Evolutionary conservation across 2,797 vertebrate species (phyloP), one percentile per base, ranked within the genome.

Genomic region (Antennarius maculatus): DNA sequence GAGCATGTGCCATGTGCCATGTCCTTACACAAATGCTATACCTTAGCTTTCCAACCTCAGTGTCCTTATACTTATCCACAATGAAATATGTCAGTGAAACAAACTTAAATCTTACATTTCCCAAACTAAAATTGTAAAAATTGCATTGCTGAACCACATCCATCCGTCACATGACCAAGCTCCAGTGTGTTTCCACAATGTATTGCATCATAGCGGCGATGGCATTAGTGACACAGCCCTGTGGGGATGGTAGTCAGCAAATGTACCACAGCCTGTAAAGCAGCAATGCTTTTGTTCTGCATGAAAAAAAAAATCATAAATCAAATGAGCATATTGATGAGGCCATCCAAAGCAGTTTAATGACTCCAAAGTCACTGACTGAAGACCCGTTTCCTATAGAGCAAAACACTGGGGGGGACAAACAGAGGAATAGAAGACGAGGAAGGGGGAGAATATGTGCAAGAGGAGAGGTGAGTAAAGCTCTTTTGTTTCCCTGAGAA

Each of bases 401-500:
- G 64, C 61, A 69, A 83, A 78, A 77, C 59, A 81, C 69, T 74
- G 77, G 69, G 29, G 60, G 55, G 55, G 56, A 18, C 5, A 46
- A 75, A 75, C 74, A 67, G 62, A 71, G 39, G 74, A 66, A 80
- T 45, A 42, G 72, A 50, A 59, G 28, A 49, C 58, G 54, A 18
- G 27, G 28, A 55, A 61, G 51, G 10, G 23, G n/a, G 39, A 41
- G 51, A 27, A 23, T 13, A 10, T 14, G 34, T 59, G 74, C 8
- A 46, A 61, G 66, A 60, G 61, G 79, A 64, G 79, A 86, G 80
- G 80, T 76, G 80, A 85, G 77, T 70, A 80, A 82, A 79, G 78
- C 78, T 55, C 63, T 72, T 86, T 89, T 90, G 87, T 89, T 89
- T 87, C 77, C 18, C 62, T 71, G 67, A 73, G 58, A 84, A 80